phyloP scores from a whole-genome alignment of 2,888 invertebrate species.

The Phortica okadai region DNA sequence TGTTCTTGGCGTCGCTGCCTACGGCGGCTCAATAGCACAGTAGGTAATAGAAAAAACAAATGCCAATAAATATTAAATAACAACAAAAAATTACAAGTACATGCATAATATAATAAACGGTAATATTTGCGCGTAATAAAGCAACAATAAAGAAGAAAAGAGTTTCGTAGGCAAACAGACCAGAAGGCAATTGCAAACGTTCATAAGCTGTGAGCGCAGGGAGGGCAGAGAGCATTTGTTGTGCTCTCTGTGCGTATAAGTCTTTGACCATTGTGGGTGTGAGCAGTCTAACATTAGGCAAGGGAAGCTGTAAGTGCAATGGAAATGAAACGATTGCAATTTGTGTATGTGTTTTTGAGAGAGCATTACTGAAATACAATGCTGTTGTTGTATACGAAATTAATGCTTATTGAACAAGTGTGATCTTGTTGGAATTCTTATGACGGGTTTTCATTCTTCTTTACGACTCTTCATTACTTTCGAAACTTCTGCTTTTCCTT shows the following conservation, averaged over 20 bases:
- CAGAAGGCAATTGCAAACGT: background rate
- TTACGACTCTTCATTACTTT: too few species aligned
- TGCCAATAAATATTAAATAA: background rate
- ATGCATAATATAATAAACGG: background rate
- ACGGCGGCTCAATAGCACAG: background rate
- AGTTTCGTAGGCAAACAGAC: background rate
- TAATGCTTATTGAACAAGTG: too few species aligned
- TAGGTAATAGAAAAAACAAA: background rate
- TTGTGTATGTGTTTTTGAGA: too few species aligned
- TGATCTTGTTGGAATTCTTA: too few species aligned
- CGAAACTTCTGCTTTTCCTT: too few species aligned
- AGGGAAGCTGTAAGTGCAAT: too few species aligned
- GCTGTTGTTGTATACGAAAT: too few species aligned
- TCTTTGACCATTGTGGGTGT: background rate
- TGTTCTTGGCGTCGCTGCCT: background rate
- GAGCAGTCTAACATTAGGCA: too few species aligned
- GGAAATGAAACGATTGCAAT: too few species aligned
- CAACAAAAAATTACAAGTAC: background rate
- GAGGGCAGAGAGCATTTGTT: background rate
- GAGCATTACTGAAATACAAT: too few species aligned
- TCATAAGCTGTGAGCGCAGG: background rate
- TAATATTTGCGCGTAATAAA: conserved; percentile 3
- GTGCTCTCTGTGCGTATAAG: background rate
- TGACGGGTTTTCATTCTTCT: too few species aligned
- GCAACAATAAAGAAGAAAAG: background rate